Evolutionary conservation across 2,797 vertebrate genomes (phyloP), one percentile per base, ranked within the genome.

Genomic region (Prionace glauca): DNA sequence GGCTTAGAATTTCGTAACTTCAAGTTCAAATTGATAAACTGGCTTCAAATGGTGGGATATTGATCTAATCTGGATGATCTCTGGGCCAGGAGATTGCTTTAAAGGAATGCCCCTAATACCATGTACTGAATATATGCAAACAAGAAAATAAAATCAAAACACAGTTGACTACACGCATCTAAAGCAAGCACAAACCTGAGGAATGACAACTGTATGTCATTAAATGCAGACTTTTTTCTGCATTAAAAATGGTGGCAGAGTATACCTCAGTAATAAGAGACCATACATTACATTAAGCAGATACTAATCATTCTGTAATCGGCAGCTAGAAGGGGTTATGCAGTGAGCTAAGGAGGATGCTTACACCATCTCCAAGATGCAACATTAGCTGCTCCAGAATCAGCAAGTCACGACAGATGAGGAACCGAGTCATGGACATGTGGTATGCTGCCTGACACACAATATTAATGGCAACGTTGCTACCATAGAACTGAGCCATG

Each of bases 371-470:
- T 67, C 98, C 98, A 0, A 98, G 97, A 45, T 97, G 97, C 96
- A 99, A 97, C 96, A 99, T 97, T 0, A 99, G 98, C 96, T 99
- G 98, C 96, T 99, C 98, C 95, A 99, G 98, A 96, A 99, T 97
- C 95, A 99, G 96, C 96, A 99, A 97, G 97, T 99, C 99, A 95
- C 99, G 96, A 96, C 99, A 99, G 97, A 99, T 98, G n/a, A 98
- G 97, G 7, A 98, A 98, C 7, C 99, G 97, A 18, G 98, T 98
- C 81, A 97, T 97, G 96, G 98, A 97, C 65, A 98, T 97, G 96
- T 98, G 98, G 94, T 97, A 97, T 1, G 99, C 97, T 0, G 97
- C 98, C 96, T 98, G 98, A 79, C 98, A 98, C 62, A 99, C 96
- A 22, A 98, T 95, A 0, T 96, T 96, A 0, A 98, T 97, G 0